Percentiles rank a stretch among this genome's conserved stretches.
phyloP scores from a whole-genome alignment of 92 coral and sea anemone genomes.

The Phymanthus crucifer region DNA sequence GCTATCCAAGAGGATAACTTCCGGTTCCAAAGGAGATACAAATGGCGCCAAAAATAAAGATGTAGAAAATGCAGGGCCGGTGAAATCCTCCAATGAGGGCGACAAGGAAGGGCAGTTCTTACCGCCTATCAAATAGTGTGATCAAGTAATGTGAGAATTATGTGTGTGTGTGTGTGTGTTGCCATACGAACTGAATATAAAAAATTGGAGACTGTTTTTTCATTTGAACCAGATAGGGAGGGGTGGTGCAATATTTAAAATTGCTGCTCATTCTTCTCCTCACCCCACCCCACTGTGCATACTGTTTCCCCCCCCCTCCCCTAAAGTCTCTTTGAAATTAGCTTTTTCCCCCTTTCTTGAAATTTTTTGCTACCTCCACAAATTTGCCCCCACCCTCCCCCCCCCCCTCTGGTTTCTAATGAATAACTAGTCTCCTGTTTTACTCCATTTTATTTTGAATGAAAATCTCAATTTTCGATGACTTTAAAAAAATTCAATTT shows the following conservation, averaged over 20 bases:
- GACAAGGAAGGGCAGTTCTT: conserved; percentile 70
- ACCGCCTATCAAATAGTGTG: conserved; percentile 55
- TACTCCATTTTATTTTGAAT: neutral
- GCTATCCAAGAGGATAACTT: conserved; percentile 40
- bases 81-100: conserved; percentile 32
- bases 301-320: neutral
- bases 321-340: neutral
- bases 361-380: neutral
- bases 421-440: neutral
- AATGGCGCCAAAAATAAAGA: conserved; percentile 32
- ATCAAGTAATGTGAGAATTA: neutral
- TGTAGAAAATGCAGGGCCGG: conserved; percentile 19
- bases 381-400: neutral
- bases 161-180: neutral
- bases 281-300: neutral
- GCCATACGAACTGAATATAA: neutral
- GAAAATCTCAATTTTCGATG: neutral
- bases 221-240: neutral
- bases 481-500: neutral
- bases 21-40: conserved; percentile 43
- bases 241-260: neutral
- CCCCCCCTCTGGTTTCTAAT: neutral
- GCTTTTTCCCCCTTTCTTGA: neutral
- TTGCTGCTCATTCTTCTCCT: neutral
- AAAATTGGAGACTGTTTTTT: neutral